Base-by-base conservation (phyloP, 2,113 vertebrate genomes). In the Sarotherodon lohbergeri region DNA sequence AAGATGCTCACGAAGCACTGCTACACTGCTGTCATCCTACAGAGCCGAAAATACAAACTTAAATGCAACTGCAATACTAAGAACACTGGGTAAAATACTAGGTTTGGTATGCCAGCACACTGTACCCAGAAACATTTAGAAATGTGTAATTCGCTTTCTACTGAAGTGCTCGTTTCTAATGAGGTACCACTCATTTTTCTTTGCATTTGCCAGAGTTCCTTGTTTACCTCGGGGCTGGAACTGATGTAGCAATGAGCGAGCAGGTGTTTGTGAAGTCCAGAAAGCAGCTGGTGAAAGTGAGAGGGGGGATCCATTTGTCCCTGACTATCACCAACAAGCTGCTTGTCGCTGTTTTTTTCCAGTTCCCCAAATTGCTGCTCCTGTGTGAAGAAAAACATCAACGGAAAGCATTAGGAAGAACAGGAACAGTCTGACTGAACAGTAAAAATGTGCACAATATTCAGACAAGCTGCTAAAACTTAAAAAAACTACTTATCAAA, bases 291-390 rank as follows among this genome's bases (percentile, higher is more conserved):
- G 90, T 97, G 97, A 89, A 97, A 96, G 88, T 97, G 96, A 83
- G 96, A 96, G 2, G 97, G 97, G 63, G 96, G 95, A 83, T 96
- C 95, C 9, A 90, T 95, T 89, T 96, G 95, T 88, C 94, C 95
- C 85, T 93, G 94, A 55, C 91, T 89, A 29, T 94, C 94, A 48
- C 84, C 92, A 27, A 85, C 85, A 39, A 95, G 89, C 87, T 97
- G 96, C 89, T 97, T 97, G 86, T 97, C 97, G 32, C 97, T 97
- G 95, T 97, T 97, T 92, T 97, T 97, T 93, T 97, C 97, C 84
- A 97, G 54, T 86, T 97, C 97, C 8, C 97, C 97, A 89, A 97
- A 97, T 3, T 96, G 96, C 29, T 94, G 96, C 79, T 97, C 97
- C 97, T 97, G 85, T 46, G 39, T 55, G n/a, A 89, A 82, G 27